phyloP scores from a whole-genome alignment of 64 coral and sea anemone genomes.

The Stichodactyla mertensii region DNA sequence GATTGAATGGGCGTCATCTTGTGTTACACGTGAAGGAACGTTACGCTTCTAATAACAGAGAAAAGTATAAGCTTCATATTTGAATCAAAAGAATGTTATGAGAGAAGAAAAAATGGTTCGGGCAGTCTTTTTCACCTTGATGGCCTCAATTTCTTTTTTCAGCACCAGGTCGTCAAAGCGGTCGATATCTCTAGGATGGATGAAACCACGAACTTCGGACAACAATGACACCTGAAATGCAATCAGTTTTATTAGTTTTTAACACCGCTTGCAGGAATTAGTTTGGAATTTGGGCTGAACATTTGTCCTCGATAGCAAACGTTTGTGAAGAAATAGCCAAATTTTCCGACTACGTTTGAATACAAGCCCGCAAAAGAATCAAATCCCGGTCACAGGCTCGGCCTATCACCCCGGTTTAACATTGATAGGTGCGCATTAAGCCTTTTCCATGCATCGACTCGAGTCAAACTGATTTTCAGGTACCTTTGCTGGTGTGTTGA shows the following conservation, averaged over 20 bases:
- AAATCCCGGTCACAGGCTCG: too few species aligned
- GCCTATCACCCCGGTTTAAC: neutral
- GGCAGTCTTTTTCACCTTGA: conserved; percentile 43
- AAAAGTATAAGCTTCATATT: neutral
- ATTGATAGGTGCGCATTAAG: conserved; percentile 50
- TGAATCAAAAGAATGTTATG: neutral
- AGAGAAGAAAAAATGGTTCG: neutral
- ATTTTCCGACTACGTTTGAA: too few species aligned
- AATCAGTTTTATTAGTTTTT: too few species aligned
- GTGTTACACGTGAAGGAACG: neutral
- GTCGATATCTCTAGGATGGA: conserved; percentile 75
- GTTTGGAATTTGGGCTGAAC: neutral
- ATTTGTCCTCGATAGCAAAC: neutral
- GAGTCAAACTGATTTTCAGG: neutral
- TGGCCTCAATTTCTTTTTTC: conserved; percentile 74
- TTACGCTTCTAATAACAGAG: neutral
- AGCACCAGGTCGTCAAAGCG: conserved; percentile 75
- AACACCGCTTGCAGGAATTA: neutral
- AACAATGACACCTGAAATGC: conserved; percentile 58
- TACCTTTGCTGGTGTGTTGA: conserved; percentile 81
- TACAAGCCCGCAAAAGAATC: too few species aligned
- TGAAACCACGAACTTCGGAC: conserved; percentile 61
- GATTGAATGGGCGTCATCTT: conserved; percentile 54
- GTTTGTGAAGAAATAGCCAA: too few species aligned
- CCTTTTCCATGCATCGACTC: neutral